Base-by-base conservation (phyloP, 2,888 invertebrate genomes). In the Thecocarcelia acutangulata region DNA sequence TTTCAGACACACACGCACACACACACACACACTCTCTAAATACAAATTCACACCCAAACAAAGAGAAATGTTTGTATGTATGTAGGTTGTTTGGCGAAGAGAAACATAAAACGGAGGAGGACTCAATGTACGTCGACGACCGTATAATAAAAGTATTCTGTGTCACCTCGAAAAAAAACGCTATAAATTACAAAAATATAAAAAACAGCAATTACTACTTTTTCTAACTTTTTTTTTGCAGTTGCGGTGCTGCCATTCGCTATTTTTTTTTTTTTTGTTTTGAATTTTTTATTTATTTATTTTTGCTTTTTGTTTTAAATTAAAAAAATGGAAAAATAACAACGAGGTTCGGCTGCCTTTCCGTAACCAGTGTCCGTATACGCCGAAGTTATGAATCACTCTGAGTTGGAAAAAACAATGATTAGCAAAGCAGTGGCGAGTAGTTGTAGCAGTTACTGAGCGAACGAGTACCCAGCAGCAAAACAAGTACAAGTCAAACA, bases 321-420 rank as follows among this genome's bases (percentile, higher is more conserved):
- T 56, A 64, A 75, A 56, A 80, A 74, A 58, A 58, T 73, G 58
- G 66, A 78, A 82, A 74, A 81, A 78, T 77, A 81, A 77, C 68
- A 77, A 68, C 77, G 74, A 69, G 66, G 61, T 58, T 77, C 56
- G 69, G 33, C 59, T 70, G 44, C 21, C 70, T 75, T 69, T 76
- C 83, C 83, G 81, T 69, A 69, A 78, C 72, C 72, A 66, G 64
- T 69, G 83, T 82, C 84, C 82, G 83, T 82, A 84, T 80, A 79
- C 83, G 83, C 66, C 76, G 84, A 77, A 70, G 83, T 80, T 83
- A 80, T 84, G 83, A 83, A 83, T 84, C 83, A 85, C 85, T 84
- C 84, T 85, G 85, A 83, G 61, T 68, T 77, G 77, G 64, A 75
- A 78, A 82, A 77, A 70, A 82, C 58, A 44, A 37, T 58, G 64